Evolutionary conservation across 92 coral and sea anemone genomes (phyloP), one percentile per base, ranked within the genome.

Genomic region (Desmophyllum pertusum): DNA sequence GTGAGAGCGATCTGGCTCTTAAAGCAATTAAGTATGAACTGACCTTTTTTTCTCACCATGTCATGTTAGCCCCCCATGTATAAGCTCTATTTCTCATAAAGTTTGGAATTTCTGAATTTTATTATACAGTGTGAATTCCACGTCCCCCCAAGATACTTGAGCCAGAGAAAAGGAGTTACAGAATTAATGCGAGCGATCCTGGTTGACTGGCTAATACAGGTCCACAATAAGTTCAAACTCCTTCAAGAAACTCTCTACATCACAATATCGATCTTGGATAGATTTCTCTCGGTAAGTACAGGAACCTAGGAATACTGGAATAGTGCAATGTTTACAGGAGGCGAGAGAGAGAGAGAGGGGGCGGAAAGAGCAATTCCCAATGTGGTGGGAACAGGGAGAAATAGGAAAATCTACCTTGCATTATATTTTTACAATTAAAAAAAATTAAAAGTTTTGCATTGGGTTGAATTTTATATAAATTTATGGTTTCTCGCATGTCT

Each of bases 131-230:
- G 81, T 35, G 68, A 75, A 51, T 96, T 80, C 83, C 85, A 89
- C 61, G 95, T 94, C 17, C 74, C 91, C 2, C 89, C 94, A 21
- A 85, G 89, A 63, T 96, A 96, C 84, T 90, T 96, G 93, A 71
- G 68, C 57, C 87, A 89, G 38, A 97, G 93, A 66, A 74, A 62
- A 27, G 88, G 82, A 64, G 30, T 96, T 7, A 96, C 89, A 64
- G 98, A 89, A 13, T 71, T 75, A 76, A 96, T 96, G 99, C 90
- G 99, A 0, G 71, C 93, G 21, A 94, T 96, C 57, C 96, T 96
- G 9, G 90, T 96, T 37, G 99, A 96, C 91, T 96, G 99, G 99
- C 90, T 96, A 23, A 84, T 94, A n/a, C 99, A 96, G 73, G 99
- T 96, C 40, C 99, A 96, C 73, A 77, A 88, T 30, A 93, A 88